Evolutionary conservation across 2,797 vertebrate species (phyloP).

Genomic region (Acipenser ruthenus): DNA sequence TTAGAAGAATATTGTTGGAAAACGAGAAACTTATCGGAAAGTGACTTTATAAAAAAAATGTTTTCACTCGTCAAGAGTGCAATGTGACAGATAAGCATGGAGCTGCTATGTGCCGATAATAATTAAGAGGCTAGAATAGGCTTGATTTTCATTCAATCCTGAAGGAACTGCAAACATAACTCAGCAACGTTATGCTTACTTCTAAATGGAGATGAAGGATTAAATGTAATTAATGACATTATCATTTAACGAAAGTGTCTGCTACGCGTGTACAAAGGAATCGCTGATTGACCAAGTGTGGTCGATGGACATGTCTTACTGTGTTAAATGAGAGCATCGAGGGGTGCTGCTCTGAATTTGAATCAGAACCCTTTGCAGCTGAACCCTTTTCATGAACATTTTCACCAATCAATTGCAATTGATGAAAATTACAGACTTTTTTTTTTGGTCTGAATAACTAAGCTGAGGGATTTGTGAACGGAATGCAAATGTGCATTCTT

Average conservation of each 20-base stretch:
- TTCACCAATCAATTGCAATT: background rate
- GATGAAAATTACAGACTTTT: background rate
- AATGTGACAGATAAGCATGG: background rate
- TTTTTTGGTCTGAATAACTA: background rate
- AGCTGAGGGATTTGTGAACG: background rate
- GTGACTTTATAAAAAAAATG: too few species aligned
- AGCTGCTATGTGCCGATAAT: background rate
- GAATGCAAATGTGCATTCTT: background rate
- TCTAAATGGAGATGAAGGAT: background rate
- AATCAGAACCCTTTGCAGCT: background rate
- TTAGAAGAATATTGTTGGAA: too few species aligned
- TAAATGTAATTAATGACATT: background rate
- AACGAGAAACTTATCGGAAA: too few species aligned
- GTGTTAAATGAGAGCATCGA: background rate
- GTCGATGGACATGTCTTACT: background rate
- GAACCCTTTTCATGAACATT: background rate
- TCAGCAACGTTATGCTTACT: background rate
- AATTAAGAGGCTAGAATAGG: background rate
- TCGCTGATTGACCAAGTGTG: background rate
- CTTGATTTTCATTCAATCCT: background rate
- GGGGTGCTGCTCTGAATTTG: background rate
- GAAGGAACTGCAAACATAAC: background rate
- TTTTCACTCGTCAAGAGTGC: too few species aligned
- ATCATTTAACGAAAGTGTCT: background rate
- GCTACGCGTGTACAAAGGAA: background rate